A percentile compares a stretch with the other conserved stretches of the same genome.
phyloP scores from a whole-genome alignment of 2,797 vertebrate genomes.

The Pogonophryne albipinna region DNA sequence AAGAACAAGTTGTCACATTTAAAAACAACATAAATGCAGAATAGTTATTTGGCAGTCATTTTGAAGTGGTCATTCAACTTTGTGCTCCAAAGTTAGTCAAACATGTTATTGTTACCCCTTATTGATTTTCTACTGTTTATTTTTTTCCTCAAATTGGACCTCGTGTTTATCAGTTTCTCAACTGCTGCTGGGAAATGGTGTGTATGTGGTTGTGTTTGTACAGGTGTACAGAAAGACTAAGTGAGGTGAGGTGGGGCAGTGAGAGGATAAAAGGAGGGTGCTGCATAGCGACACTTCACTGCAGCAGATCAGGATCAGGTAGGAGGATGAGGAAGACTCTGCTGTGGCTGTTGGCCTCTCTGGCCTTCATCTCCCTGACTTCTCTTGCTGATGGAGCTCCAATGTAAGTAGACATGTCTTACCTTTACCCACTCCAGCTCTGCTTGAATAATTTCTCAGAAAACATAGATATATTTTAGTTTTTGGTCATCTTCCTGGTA shows the following conservation, averaged over 20 bases:
- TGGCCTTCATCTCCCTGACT: constrained; percentile 55
- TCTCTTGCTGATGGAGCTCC: constrained; percentile 45
- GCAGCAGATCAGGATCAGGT: constrained; percentile 29
- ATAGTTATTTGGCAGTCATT: background rate
- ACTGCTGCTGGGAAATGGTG: constrained; percentile 62
- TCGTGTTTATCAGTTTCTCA: constrained; percentile 45
- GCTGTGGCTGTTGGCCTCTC: constrained; percentile 66
- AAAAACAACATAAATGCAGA: background rate
- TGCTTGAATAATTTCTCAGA: accelerated
- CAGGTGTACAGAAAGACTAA: background rate
- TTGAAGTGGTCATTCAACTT: background rate
- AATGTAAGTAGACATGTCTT: constrained; percentile 61
- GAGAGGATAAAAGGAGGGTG: constrained; percentile 36
- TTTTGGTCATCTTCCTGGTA: too few relatives aligned
- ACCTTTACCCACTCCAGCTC: background rate
- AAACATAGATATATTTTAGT: background rate
- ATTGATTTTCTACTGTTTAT: constrained; percentile 64
- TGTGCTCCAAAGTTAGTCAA: background rate
- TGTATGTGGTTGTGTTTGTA: constrained; percentile 18
- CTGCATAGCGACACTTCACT: background rate
- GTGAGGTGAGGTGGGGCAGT: too few relatives aligned
- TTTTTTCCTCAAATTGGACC: constrained; percentile 21
- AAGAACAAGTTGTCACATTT: background rate
- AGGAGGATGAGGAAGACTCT: constrained; percentile 58
- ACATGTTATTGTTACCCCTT: background rate